Base-by-base conservation (phyloP, 1,140 invertebrate species). In the Lineus longissimus region DNA sequence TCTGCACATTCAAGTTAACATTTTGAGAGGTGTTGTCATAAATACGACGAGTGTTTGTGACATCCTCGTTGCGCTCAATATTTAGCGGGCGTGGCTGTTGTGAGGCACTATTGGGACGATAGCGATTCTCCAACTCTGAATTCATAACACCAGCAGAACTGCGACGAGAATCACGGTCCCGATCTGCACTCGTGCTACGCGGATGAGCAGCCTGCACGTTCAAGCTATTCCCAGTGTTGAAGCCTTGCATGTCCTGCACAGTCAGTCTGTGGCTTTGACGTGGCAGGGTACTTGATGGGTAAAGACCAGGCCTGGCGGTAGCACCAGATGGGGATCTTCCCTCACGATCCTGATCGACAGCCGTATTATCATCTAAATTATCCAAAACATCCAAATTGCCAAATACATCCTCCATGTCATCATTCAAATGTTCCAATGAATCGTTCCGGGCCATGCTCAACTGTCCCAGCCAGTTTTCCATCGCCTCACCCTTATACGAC, bases 111-210 rank as follows among this genome's bases (percentile, higher is more conserved):
- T 51, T 51, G 6, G 47, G 47, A 9, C 47, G 47, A 51, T 51
- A 51, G n/a, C 47, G 47, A 51, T 51, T 51, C 47, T 51, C 47
- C 47, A 51, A 27, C n/a, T 51, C 47, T n/a, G 25, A 4, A 51
- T 27, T 51, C 47, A n/a, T 6, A 27, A 4, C n/a, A n/a, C n/a
- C 47, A 27, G 6, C 47, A 27, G 47, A 19, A 27, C 47, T 19
- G 6, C 25, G 19, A 4, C 47, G 6, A 6, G 6, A 7, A 9
- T 51, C n/a, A 19, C 47, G 6, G 47, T 36, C 33, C 15, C 47
- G 6, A n/a, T 51, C 25, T n/a, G 47, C 9, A 51, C 47, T 51
- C 6, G 47, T 27, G 47, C 47, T 27, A 27, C n/a, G 25, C 25
- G 6, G 6, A 7, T 19, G 47, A 4, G 47, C 4, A 7, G 33